Percentiles rank a stretch among this genome's conserved stretches.
Conservation (phyloP, 2,113 vertebrate genomes). For the Typhlomys cinereus region DNA sequence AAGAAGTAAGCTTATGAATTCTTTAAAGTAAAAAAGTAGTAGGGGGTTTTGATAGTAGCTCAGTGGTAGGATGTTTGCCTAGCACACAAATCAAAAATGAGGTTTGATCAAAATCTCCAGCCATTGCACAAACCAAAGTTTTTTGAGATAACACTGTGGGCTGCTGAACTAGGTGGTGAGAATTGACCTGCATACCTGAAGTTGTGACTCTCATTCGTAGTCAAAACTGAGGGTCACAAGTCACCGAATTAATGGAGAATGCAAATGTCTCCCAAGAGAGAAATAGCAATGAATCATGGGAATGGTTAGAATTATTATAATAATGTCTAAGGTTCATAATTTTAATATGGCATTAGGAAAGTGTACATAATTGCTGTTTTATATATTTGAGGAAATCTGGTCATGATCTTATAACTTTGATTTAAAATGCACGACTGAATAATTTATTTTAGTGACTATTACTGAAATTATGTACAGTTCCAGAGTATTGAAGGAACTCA, state of each 20-base stretch:
- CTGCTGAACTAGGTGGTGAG: neutral
- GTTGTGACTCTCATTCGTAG: neutral
- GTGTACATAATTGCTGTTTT: neutral
- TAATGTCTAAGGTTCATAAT: neutral
- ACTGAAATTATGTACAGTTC: neutral
- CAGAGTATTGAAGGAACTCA: constrained; percentile 26
- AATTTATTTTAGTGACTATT: constrained; percentile 13
- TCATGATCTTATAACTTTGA: neutral
- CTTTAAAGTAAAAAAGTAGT: too few relatives aligned
- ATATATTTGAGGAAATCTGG: neutral
- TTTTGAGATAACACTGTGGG: neutral
- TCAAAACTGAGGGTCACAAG: neutral
- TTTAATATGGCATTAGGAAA: neutral
- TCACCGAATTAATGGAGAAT: neutral
- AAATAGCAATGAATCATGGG: neutral
- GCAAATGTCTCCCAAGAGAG: neutral
- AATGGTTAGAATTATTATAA: constrained; percentile 19
- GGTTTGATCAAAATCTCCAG: neutral
- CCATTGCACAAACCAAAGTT: neutral
- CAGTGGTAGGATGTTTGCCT: too few relatives aligned
- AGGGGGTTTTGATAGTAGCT: too few relatives aligned
- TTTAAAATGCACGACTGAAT: constrained; percentile 32
- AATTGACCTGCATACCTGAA: neutral
- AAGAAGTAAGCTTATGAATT: neutral
- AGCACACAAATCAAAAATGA: neutral